Base-by-base conservation (phyloP, 2,888 invertebrate genomes). In the Diaprepes abbreviatus region DNA sequence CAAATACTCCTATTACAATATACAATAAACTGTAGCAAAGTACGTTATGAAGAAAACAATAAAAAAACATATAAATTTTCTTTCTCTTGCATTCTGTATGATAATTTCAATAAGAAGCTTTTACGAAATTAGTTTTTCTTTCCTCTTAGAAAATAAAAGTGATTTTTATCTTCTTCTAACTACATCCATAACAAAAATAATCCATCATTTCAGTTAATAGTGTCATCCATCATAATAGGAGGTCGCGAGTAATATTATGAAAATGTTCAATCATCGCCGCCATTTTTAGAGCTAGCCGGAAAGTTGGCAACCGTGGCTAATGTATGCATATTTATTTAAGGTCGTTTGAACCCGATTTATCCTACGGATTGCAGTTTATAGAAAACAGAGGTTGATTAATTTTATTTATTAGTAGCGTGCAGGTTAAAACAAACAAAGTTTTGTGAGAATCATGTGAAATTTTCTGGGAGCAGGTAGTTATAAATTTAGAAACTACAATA, bases 191-290 rank as follows among this genome's bases (percentile, higher is more conserved):
- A n/a, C 5, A 7, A 38, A 55, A 17, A 55, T 38, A 55, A 55
- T 55, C 55, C 17, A 55, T 55, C 55, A 38, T 55, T 4, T 14
- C 38, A 55, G 36, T 14, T 55, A 55, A 55, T 38, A 36, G 55
- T 36, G 35, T 55, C 38, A 55, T 55, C 55, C 36, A 55, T 55
- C 55, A 55, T 36, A 38, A 24, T 24, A 14, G 7, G 36, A 55
- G 10, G 24, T 55, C 55, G 24, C 55, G 38, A 55, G 36, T 14
- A 38, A 38, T 38, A 14, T 55, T 55, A 55, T 38, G 38, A 55
- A 55, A 55, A 55, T 55, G 24, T 55, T 55, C 55, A 36, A 55
- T 55, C 55, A 55, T 55, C 55, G 19, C 24, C 55, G 38, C 38
- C 55, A 55, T 45, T 55, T 50, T 55, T 38, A 55, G 38, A 21